These are phyloP conservation scores for Goniozus legneri DNA, from an alignment of 1,140 invertebrate genomes.

Conservation along the genomic window DNA sequence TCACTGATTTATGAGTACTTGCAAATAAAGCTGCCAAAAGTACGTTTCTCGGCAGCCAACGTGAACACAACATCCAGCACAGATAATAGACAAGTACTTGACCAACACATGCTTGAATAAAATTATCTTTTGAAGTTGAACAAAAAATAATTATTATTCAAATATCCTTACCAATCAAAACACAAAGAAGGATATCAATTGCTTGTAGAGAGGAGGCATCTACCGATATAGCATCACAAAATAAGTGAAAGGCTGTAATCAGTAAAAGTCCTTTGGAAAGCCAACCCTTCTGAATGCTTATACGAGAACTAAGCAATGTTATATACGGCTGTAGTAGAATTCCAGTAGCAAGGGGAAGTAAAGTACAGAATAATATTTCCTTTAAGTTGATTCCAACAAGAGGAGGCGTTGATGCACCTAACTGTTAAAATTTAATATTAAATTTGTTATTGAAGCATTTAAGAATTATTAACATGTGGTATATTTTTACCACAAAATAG, in stretches of 20 bases:
- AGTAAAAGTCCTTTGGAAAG: conserved; percentile 40
- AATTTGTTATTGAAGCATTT: no score
- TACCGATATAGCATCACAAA: conserved; percentile 44
- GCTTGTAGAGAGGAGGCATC: conserved; percentile 45
- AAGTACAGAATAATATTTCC: conserved; percentile 44
- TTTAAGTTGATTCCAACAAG: conserved; percentile 41
- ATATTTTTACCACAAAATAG: conserved; percentile 43
- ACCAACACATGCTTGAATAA: conserved; percentile 36
- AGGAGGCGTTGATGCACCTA: conserved; percentile 40
- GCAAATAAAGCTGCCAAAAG: conserved; percentile 44
- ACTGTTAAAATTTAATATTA: conserved; percentile 18
- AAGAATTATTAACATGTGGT: neutral
- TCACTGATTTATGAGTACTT: conserved; percentile 46
- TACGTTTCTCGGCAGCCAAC: conserved; percentile 39
- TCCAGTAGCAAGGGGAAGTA: conserved; percentile 43
- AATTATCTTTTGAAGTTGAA: neutral
- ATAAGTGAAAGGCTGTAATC: conserved; percentile 46
- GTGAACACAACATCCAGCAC: conserved; percentile 45
- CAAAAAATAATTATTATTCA: neutral
- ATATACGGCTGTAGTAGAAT: conserved; percentile 26
- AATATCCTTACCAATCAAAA: conserved; percentile 38
- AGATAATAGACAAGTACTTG: conserved; percentile 43
- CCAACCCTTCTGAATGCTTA: conserved; percentile 30
- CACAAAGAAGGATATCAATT: conserved; percentile 43
- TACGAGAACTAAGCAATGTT: conserved; percentile 17